Evolutionary conservation across 2,797 vertebrate species (phyloP).

Genomic region (Rallus crepitans): DNA sequence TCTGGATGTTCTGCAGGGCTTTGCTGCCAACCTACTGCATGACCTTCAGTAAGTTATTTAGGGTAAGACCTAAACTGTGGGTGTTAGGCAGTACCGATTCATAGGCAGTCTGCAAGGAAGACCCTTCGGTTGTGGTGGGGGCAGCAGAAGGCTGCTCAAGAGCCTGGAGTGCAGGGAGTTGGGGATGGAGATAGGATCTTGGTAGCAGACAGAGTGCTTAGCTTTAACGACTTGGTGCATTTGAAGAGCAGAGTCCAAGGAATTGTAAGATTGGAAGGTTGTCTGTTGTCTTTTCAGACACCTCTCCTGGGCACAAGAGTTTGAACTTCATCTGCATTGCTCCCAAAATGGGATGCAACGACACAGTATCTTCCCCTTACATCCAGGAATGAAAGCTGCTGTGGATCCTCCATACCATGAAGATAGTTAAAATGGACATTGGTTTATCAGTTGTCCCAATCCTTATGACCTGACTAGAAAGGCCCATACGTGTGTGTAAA

Average conservation of each 20-base stretch:
- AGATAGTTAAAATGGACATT: background rate
- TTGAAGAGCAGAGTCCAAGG: background rate
- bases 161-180: background rate
- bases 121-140: background rate
- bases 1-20: background rate
- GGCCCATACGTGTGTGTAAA: background rate
- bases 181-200: background rate
- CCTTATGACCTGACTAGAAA: background rate
- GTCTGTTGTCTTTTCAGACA: background rate
- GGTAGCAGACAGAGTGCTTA: background rate
- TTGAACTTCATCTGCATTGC: background rate
- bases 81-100: background rate
- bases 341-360: background rate
- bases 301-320: background rate
- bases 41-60: background rate
- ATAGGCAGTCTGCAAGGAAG: background rate
- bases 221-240: fast-evolving
- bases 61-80: background rate
- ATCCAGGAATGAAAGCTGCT: background rate
- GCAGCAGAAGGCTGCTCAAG: background rate
- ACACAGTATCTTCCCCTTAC: background rate
- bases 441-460: background rate
- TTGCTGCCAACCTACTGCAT: background rate
- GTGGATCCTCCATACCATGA: background rate
- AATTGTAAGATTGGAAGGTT: background rate